Conservation (phyloP, 1,140 invertebrate genomes). For the Cyphomyrmex costatus region DNA sequence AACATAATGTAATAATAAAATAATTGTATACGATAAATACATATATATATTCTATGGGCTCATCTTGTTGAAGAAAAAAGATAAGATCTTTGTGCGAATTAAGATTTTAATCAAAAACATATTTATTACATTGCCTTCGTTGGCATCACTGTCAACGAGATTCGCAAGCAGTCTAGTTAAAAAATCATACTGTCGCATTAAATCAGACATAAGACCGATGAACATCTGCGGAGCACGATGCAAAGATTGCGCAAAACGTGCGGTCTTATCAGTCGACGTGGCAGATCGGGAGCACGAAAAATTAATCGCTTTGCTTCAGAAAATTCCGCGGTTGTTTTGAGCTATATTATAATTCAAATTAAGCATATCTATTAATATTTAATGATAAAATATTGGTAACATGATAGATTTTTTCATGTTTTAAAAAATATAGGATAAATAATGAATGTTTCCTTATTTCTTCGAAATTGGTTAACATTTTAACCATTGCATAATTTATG, state of each 20-base stretch:
- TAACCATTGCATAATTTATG: not conserved
- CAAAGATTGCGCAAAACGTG: constrained; percentile 44
- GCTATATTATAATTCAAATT: constrained; percentile 8
- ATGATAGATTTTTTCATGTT: not conserved
- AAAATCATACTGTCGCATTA: constrained; percentile 34
- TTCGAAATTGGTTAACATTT: not conserved
- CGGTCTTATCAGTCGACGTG: constrained; percentile 47
- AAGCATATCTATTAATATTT: not conserved
- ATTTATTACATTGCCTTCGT: constrained; percentile 16
- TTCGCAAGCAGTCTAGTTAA: constrained; percentile 26
- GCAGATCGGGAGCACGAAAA: constrained; percentile 45
- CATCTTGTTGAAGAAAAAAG: not conserved
- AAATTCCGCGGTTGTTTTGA: constrained; percentile 13
- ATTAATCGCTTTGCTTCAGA: constrained; percentile 27
- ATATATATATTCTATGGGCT: not conserved
- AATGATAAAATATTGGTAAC: not conserved
- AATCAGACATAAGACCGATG: constrained; percentile 45
- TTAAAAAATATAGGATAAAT: not conserved
- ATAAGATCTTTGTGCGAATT: not conserved
- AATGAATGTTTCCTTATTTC: not conserved
- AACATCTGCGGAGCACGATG: constrained; percentile 36
- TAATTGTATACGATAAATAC: not conserved
- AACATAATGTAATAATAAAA: not conserved
- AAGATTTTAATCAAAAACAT: constrained; percentile 10
- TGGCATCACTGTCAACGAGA: constrained; percentile 29